phyloP scores from a whole-genome alignment of 1,140 invertebrate species.

The Drosophila takahashii region DNA sequence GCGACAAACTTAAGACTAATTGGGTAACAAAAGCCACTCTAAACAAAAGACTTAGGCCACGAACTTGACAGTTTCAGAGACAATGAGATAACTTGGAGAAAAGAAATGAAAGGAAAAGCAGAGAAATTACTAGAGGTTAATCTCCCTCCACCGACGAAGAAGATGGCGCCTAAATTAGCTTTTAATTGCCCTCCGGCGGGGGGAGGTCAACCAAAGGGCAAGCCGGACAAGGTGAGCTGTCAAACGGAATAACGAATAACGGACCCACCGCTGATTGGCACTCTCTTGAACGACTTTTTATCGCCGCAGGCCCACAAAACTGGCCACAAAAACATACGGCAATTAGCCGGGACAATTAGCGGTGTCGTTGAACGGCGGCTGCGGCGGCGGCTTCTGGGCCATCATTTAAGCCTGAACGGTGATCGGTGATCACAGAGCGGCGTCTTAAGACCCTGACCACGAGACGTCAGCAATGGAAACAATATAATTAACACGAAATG shows the following conservation, averaged over 20 bases:
- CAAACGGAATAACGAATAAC: conserved; percentile 60
- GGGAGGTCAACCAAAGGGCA: conserved; percentile 43
- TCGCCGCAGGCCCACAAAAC: conserved; percentile 54
- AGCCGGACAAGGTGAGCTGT: conserved; percentile 51
- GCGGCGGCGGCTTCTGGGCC: conserved; percentile 72
- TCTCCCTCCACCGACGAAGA: not conserved
- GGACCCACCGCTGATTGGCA: conserved; percentile 59
- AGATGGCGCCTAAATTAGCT: conserved; percentile 59
- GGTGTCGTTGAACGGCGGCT: conserved; percentile 56
- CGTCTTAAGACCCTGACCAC: conserved; percentile 56
- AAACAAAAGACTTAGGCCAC: conserved; percentile 60
- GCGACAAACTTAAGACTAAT: conserved; percentile 4
- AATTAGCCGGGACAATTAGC: conserved; percentile 65
- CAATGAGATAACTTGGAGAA: not conserved
- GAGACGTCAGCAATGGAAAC: conserved; percentile 26
- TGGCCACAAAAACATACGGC: conserved; percentile 35
- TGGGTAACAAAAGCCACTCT: not conserved
- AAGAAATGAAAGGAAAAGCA: conserved; percentile 12
- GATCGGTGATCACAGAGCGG: conserved; percentile 71
- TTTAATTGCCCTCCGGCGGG: conserved; percentile 57
- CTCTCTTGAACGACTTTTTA: conserved; percentile 75
- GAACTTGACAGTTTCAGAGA: conserved; percentile 45
- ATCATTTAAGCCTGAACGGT: conserved; percentile 60
- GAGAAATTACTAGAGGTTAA: not conserved
- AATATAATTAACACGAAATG: conserved; percentile 51